Conservation (phyloP, 2,113 vertebrate genomes). For the Pachyramphus minor region DNA sequence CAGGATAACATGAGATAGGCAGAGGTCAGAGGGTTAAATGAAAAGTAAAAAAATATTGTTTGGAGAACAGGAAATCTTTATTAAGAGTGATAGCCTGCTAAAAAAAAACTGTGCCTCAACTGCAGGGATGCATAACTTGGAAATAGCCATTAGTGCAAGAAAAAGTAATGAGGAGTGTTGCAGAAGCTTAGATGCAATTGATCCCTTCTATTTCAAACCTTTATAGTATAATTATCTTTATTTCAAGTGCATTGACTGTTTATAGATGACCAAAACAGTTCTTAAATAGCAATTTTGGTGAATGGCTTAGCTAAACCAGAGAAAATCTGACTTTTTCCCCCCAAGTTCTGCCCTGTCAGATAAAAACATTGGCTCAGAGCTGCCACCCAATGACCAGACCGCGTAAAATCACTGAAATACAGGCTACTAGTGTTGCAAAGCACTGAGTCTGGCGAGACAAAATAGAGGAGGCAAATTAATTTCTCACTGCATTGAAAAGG, state of each 20-base stretch:
- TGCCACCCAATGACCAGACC: constrained; percentile 52
- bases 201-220: neutral
- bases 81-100: neutral
- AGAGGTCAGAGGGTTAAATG: neutral
- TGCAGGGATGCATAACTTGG: neutral
- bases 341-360: neutral
- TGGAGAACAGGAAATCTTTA: neutral
- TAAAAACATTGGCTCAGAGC: constrained; percentile 33
- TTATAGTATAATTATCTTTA: neutral
- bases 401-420: neutral
- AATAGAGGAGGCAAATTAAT: neutral
- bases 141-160: neutral
- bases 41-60: neutral
- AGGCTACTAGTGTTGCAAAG: neutral
- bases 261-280: neutral
- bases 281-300: neutral
- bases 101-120: neutral
- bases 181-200: neutral
- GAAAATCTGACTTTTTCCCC: neutral
- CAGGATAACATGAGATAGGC: neutral
- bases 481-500: neutral
- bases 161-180: neutral
- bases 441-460: neutral
- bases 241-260: neutral
- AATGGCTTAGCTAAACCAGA: neutral